Percentiles rank a stretch among this genome's conserved stretches.
Conservation (phyloP, 2,113 vertebrate genomes). For the Pavo muticus region DNA sequence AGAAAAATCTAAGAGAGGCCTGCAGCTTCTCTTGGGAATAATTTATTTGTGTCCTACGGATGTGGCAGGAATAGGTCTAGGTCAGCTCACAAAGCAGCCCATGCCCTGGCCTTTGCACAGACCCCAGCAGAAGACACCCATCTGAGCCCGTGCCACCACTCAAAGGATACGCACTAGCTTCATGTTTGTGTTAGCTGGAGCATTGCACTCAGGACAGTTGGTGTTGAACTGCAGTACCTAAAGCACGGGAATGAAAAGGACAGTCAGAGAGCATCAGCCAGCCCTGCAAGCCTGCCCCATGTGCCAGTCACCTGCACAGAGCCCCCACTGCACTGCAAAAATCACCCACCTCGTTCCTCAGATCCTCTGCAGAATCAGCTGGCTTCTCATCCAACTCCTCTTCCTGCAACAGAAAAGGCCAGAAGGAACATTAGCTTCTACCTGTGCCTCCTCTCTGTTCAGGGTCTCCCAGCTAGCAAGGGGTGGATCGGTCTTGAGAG, state of each 20-base stretch:
- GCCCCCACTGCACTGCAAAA: rapidly evolving
- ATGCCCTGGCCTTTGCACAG: rapidly evolving
- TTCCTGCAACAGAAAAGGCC: conserved; percentile 45
- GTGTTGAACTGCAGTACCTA: conserved; percentile 92
- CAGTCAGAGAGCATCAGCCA: rapidly evolving
- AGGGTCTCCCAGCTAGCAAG: rapidly evolving
- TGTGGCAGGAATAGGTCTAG: not conserved
- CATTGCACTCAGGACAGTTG: conserved; percentile 94
- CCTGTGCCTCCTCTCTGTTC: rapidly evolving
- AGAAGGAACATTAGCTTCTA: rapidly evolving
- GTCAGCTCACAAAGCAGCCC: rapidly evolving
- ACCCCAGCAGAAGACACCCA: rapidly evolving
- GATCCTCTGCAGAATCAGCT: conserved; percentile 73
- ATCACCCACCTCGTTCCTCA: conserved; percentile 86
- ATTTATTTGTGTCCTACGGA: rapidly evolving
- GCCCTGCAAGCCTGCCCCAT: not conserved
- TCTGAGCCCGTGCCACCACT: rapidly evolving
- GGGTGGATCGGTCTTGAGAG: no score
- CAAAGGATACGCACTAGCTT: conserved; percentile 93
- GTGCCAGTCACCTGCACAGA: rapidly evolving
- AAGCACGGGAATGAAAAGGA: not conserved
- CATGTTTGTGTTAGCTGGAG: conserved; percentile 93
- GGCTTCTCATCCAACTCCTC: conserved; percentile 70
- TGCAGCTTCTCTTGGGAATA: rapidly evolving
- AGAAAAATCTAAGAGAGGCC: not conserved